Base-by-base conservation (phyloP, 2,888 invertebrate genomes). In the Boloria euphrosyne region DNA sequence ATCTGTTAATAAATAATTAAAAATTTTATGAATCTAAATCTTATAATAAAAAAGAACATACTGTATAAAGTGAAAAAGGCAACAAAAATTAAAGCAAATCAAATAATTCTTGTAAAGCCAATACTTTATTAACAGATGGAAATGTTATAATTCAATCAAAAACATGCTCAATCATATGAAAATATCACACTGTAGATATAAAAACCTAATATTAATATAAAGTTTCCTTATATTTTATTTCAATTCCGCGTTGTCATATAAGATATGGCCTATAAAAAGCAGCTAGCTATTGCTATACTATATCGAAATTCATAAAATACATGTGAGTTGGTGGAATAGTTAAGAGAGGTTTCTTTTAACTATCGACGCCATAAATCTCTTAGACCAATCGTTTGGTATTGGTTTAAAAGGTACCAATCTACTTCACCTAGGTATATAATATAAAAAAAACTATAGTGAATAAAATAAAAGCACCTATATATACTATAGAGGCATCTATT, bases 1-100 rank as follows among this genome's bases (percentile, higher is more conserved):
- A 69, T 67, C 59, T 63, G 57, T 61, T 61, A 63, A 64, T 66
- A 66, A 38, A 64, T 31, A 2, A 43, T 22, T 59, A 38, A 57
- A 3, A 65, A 31, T 54, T 4, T 7, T n/a, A 53, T 10, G 13
- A 18, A 6, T 38, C 13, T 16, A 13, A 49, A 5, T 31, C 27
- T 17, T 27, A 22, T 27, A 53, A 49, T 47, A 4, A 14, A 60
- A 7, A 14, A 60, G 59, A 52, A 4, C 6, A 63, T 38, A 16
- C 4, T 38, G 27, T 53, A 59, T 16, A 16, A 49, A 51, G 17
- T n/a, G n/a, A 1, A 3, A 38, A 7, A 43, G 17, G n/a, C 18
- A 13, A 13, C 10, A 55, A 13, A 17, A 49, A 61, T 38, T 49
- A 14, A 54, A 62, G 47, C 16, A 10, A 13, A 38, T 38, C 31